phyloP scores from a whole-genome alignment of 2,888 invertebrate genomes.

The Chrysolina americana region DNA sequence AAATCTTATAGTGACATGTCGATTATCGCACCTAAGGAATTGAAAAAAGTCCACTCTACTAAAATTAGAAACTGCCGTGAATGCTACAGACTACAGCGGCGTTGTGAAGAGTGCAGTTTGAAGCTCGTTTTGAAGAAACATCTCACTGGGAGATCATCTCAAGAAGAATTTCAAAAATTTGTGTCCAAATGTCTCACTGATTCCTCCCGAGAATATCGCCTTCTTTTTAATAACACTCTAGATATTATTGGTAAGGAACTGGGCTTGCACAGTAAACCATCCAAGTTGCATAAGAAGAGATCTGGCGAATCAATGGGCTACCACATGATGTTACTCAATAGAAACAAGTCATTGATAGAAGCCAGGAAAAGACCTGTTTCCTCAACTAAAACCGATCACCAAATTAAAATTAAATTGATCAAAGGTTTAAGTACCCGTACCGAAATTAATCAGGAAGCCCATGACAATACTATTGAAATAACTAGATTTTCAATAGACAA shows the following conservation, averaged over 20 bases:
- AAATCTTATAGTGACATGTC: slow-evolving; percentile 60
- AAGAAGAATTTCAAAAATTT: slow-evolving; percentile 49
- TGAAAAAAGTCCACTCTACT: slow-evolving; percentile 21
- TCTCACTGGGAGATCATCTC: slow-evolving; percentile 43
- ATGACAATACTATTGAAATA: not conserved
- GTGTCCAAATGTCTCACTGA: slow-evolving; percentile 49
- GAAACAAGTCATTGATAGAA: slow-evolving; percentile 29
- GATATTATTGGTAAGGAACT: slow-evolving; percentile 45
- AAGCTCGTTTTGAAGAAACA: slow-evolving; percentile 44
- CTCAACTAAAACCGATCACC: not conserved
- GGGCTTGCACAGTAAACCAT: slow-evolving; percentile 31
- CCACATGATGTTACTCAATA: slow-evolving; percentile 36
- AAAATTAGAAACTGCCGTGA: slow-evolving; percentile 45
- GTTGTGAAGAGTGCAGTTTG: slow-evolving; percentile 52
- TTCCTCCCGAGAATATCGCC: slow-evolving; percentile 44
- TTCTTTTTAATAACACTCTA: slow-evolving; percentile 44
- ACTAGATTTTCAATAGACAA: slow-evolving; percentile 34
- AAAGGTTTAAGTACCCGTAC: not conserved
- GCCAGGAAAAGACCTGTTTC: not conserved
- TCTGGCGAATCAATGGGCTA: slow-evolving; percentile 18
- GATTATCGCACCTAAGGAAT: slow-evolving; percentile 45
- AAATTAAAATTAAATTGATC: not conserved
- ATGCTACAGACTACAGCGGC: slow-evolving; percentile 50
- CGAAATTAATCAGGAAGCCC: not conserved
- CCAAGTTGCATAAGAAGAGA: slow-evolving; percentile 33